phyloP scores from a whole-genome alignment of 2,113 vertebrate genomes.

The Steatornis caripensis region DNA sequence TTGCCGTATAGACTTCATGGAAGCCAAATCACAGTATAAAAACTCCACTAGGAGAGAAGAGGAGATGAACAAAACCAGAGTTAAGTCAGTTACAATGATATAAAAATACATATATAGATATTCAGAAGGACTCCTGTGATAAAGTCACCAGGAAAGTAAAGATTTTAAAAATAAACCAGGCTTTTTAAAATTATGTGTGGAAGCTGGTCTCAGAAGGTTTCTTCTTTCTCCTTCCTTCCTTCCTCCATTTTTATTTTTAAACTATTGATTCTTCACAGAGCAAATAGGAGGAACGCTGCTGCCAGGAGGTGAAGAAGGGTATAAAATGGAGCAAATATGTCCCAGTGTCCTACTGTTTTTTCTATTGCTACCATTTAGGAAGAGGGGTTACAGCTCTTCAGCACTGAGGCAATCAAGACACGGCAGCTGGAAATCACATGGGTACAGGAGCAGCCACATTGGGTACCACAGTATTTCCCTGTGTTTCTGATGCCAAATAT shows the following conservation, averaged over 20 bases:
- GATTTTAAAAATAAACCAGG: background rate
- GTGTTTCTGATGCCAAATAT: background rate
- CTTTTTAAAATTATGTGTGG: background rate
- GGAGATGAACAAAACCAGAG: background rate
- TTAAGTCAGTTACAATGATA: background rate
- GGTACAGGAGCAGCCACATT: background rate
- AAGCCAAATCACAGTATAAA: constrained; percentile 85
- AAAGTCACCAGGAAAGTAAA: background rate
- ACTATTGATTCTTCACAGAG: background rate
- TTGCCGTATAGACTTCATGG: constrained; percentile 78
- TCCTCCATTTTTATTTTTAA: background rate
- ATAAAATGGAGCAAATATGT: background rate
- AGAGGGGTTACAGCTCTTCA: background rate
- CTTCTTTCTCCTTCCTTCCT: background rate
- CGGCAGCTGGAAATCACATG: background rate
- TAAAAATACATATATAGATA: background rate
- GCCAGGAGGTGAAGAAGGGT: background rate
- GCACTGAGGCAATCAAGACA: background rate
- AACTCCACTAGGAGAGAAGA: constrained; percentile 81
- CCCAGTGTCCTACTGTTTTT: background rate
- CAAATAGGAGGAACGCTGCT: background rate
- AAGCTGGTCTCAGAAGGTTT: background rate
- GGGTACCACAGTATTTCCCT: background rate
- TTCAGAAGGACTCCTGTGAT: background rate
- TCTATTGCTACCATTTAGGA: background rate